Evolutionary conservation across 1,140 invertebrate genomes (phyloP), one percentile per base, ranked within the genome.

Genomic region (Argopecten irradians): DNA sequence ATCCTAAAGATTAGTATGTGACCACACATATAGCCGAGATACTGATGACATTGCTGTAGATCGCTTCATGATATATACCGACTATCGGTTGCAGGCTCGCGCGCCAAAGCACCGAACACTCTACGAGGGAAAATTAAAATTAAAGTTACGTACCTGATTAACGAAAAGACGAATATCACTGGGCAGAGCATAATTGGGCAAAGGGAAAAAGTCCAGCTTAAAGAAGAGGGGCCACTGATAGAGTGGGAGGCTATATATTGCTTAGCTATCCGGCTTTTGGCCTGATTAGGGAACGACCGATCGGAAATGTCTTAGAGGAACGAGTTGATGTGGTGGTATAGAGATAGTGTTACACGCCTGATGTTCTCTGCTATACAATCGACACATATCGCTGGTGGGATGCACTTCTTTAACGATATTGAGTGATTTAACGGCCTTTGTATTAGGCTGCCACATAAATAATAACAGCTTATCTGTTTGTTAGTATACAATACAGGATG

Each of bases 61-160:
- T 71, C 55, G 55, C 55, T 71, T n/a, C 55, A 28, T 71, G 55
- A 71, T 71, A 71, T 71, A 28, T 71, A 71, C 55, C 55, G 55
- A 71, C 55, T 71, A 71, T 71, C n/a, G 55, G 55, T 71, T 22
- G 55, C 55, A 5, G 55, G 5, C 55, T 71, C 55, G 55, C 55
- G 55, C 55, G 55, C 43, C 43, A 46, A 71, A 71, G 55, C 55
- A 71, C 13, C n/a, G 8, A n/a, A 71, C 55, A 71, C 55, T 71
- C 22, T 71, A 22, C 55, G 55, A 28, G 55, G 55, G 55, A 71
- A 71, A 71, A 71, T n/a, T 71, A 71, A 71, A 71, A 71, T 71
- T 28, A 71, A 71, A 71, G 55, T 71, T 71, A 71, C 55, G 55
- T 71, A 71, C 55, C 55, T 71, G 55, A 71, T 71, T 71, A 71